phyloP scores from a whole-genome alignment of 2,888 invertebrate genomes.

The Blomia tropicalis region DNA sequence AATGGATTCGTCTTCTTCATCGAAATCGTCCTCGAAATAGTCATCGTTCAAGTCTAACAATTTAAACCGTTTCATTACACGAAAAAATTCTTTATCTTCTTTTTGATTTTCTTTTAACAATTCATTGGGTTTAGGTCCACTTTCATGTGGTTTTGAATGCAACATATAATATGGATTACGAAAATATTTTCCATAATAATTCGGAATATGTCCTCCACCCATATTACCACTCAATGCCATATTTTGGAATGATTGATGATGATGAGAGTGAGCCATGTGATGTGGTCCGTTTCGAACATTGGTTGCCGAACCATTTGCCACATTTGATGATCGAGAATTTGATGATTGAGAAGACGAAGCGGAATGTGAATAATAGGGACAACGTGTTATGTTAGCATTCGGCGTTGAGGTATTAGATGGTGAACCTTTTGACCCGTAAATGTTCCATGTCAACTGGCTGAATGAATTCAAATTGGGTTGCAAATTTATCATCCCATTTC shows the following conservation, averaged over 20 bases:
- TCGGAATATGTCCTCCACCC: not conserved
- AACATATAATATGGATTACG: not conserved
- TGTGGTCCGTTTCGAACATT: not conserved
- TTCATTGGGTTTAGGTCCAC: not conserved
- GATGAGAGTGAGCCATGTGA: not conserved
- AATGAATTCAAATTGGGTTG: not conserved
- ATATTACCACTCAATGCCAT: too few species aligned
- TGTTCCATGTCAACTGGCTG: not conserved
- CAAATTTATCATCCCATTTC: not conserved
- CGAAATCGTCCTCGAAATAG: not conserved
- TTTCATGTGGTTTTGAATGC: not conserved
- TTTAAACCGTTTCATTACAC: not conserved
- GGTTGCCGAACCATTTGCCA: not conserved
- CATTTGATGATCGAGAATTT: not conserved
- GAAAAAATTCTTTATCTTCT: conserved; percentile 5
- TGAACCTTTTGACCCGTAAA: not conserved
- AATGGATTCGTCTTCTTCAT: not conserved
- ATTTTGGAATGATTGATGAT: not conserved
- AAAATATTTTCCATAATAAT: not conserved
- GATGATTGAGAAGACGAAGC: not conserved
- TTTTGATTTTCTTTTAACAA: not conserved
- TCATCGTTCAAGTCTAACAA: not conserved
- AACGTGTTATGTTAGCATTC: too few species aligned
- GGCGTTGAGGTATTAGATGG: not conserved
- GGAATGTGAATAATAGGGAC: not conserved